A percentile compares a stretch with the other conserved stretches of the same genome.
These are phyloP conservation scores for Tringa solitaria DNA, from an alignment of 2,113 vertebrate species.

Conservation along the genomic window DNA sequence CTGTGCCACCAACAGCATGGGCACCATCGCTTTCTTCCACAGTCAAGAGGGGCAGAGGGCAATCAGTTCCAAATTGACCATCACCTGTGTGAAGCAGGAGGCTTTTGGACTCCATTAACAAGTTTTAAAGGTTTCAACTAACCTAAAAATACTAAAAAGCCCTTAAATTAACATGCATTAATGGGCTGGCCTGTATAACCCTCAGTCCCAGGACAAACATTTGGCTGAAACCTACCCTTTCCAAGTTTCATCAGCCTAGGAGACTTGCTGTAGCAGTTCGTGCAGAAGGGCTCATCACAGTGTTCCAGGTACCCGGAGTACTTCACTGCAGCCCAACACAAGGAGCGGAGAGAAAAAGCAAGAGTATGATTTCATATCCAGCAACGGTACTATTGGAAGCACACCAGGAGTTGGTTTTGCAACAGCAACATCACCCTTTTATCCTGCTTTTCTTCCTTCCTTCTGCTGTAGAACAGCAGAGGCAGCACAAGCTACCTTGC, in stretches of 20 bases:
- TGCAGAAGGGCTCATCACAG: constrained; percentile 83
- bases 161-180: background rate
- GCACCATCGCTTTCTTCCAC: background rate
- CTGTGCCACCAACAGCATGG: no score
- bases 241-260: constrained; percentile 88
- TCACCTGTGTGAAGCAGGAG: background rate
- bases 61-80: background rate
- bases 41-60: background rate
- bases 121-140: background rate
- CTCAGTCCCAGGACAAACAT: background rate
- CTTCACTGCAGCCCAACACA: constrained; percentile 70
- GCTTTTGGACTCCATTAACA: background rate
- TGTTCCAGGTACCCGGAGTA: constrained; percentile 89
- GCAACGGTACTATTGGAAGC: background rate
- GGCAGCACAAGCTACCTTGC: background rate
- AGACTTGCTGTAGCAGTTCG: constrained; percentile 66
- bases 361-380: background rate
- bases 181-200: background rate
- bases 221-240: constrained; percentile 73
- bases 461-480: background rate
- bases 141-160: background rate
- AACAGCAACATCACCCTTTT: background rate
- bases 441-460: background rate
- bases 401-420: background rate
- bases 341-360: background rate